Base-by-base conservation (phyloP, 2,113 vertebrate species). In the Oplegnathus fasciatus region DNA sequence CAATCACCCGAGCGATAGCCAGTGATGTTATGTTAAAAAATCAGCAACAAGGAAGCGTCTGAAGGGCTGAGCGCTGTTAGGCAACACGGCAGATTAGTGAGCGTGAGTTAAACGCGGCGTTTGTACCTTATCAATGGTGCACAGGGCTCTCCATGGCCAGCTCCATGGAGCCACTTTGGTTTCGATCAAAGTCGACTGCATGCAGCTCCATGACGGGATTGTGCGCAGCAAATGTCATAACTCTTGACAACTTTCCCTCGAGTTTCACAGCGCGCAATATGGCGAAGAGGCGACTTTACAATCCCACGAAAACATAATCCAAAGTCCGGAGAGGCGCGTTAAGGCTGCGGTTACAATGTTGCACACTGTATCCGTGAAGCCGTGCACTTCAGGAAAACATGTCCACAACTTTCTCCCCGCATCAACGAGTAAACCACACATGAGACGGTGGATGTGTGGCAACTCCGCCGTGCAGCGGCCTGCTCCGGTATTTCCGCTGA, bases 141-240 rank as follows among this genome's bases (percentile, higher is more conserved):
- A 72, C 72, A 76, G 75, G 66, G 80, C 84, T 84, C 58, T 76
- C 88, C 89, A 68, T 83, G 83, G 48, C 76, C 78, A 77, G 89
- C 88, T 89, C 89, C 89, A 84, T 88, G 88, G 91, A 94, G 86
- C 84, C 88, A 78, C 85, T 93, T 87, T 86, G 89, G 85, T 88
- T 85, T 75, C 89, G 93, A 92, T 92, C 92, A 93, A 93, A 95
- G 92, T 95, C 93, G 94, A 94, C 92, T 92, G 82, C 94, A 71
- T 90, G 93, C 92, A 91, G 86, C 91, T 92, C 91, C 94, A 91
- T 89, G 89, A 77, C 80, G 81, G 88, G 91, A 90, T 88, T 75
- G 86, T 88, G 89, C 91, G 92, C 92, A 92, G 87, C 81, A 84
- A 91, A 91, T 93, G 92, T 95, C 94, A 95, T 86, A 85, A 93